Evolutionary conservation across 2,797 vertebrate species (phyloP), one percentile per base, ranked within the genome.

Genomic region (Gobio occitaniae): DNA sequence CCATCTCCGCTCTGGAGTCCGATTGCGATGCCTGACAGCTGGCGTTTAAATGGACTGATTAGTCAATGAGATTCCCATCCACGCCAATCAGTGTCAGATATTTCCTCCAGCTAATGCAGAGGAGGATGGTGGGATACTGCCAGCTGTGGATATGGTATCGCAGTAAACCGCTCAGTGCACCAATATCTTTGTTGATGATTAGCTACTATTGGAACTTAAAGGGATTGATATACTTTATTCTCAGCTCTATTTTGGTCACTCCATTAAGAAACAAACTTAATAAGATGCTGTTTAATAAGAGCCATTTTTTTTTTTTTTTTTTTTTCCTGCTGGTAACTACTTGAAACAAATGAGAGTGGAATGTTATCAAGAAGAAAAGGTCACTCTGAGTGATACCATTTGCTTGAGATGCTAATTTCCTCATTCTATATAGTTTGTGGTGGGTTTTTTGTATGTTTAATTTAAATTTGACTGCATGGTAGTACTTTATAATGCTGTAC

Each of bases 51-150:
- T 61, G 79, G 41, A 72, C 74, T 56, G 80, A 88, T 48, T 87
- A 85, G 84, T 91, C 91, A 70, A 90, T 87, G 87, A 90, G 82
- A 95, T 92, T 94, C 88, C 83, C 88, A 88, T 90, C 90, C 76
- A 83, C 92, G 91, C 84, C 92, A 91, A 79, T 95, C 93, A 94
- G 66, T 83, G 88, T 93, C 92, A 92, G 82, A 52, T 86, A 59
- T 86, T 91, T 91, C 69, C 84, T 87, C 79, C 83, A 83, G 82
- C 10, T 66, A 80, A 86, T 54, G 13, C 65, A 48, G 80, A 29
- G 38, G 63, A 76, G 88, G 81, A 2, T 38, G 63, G n/a, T 16
- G 19, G 36, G 0, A 41, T 38, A 52, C 88, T 88, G 89, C 85
- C 89, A 90, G 86, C 81, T 78, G 86, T 78, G 85, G 82, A 79